Evolutionary conservation across 2,797 vertebrate genomes (phyloP), one percentile per base, ranked within the genome.

Genomic region (Yasuhikotakia modesta): DNA sequence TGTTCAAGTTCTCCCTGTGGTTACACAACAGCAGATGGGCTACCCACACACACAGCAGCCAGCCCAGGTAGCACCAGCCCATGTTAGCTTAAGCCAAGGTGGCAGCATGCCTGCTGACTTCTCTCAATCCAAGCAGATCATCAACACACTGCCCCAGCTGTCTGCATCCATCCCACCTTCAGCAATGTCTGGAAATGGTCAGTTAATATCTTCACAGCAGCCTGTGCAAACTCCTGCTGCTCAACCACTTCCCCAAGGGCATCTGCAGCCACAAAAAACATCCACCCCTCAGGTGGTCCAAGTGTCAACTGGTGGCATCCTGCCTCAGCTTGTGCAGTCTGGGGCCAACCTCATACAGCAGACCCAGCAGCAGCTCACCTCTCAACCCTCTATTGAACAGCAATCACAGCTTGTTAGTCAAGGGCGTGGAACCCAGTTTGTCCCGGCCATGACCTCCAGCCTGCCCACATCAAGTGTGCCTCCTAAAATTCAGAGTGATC

Each of bases 21-120:
- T 93, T 76, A 89, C 85, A 85, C 95, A 89, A 72, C 95, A 95
- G 61, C 95, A 92, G 85, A 89, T 96, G 84, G 92, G 92, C 46
- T 98, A 96, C 4, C 88, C 83, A 11, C 53, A 93, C 70, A 89
- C 91, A 17, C 95, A 94, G 55, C 95, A 92, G 35, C 88, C 91
- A 63, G 58, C 92, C 0, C 95, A 95, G 87, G 91, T 94, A 85
- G 86, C 93, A 0, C 67, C 93, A 0, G 89, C 90, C 85, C 95
- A 95, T 0, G 84, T 93, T 82, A 94, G 94, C 85, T 84, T 90
- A 81, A 93, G 87, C 89, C 93, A 93, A 53, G 93, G 87, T 78
- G 87, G 90, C 70, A 78, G 85, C 32, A 6, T 92, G 79, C 88
- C 93, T 75, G 82, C 93, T 8, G 94, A 95, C 74, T 95, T 57